Base-by-base conservation (phyloP, 2,113 vertebrate genomes). In the Ptychochromis oligacanthus region DNA sequence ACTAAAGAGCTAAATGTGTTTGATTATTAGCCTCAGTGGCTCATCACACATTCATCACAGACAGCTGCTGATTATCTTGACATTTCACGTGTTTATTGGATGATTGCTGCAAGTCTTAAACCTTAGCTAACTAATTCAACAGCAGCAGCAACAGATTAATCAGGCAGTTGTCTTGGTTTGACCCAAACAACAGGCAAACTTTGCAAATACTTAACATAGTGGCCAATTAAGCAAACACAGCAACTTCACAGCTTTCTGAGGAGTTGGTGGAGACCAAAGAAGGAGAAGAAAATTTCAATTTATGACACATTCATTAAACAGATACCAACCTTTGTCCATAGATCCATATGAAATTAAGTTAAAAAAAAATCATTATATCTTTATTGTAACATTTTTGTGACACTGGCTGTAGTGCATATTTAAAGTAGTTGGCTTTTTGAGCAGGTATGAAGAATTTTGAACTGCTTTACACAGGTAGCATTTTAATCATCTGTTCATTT, bases 1-100 rank as follows among this genome's bases (percentile, higher is more conserved):
- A 52, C 26, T 49, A 57, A 52, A 17, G 54, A 56, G 38, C 18
- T 52, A 22, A 64, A 70, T 52, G 65, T 31, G 59, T 60, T 56
- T 60, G 75, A 62, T 62, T 40, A 74, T 77, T 81, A 82, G 24
- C 82, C 62, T 78, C n/a, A 55, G 18, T 31, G 46, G 67, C 61
- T 75, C 67, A 58, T 82, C 72, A 59, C 14, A 14, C 4, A 2
- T 20, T 34, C 40, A 57, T 79, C 36, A 12, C 24, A 46, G 74
- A 55, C 54, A 49, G 34, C 24, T 26, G 36, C 38, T 11, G n/a
- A 70, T 77, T 67, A 57, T 38, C 64, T 43, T 80, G 20, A 64
- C 46, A 58, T 43, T 70, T 54, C 64, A 80, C 72, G 49, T 75
- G 18, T 49, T 49, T 28, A n/a, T 56, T 20, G 20, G 77, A 28